Evolutionary conservation across 2,888 invertebrate genomes (phyloP), one percentile per base, ranked within the genome.

Genomic region (Agonopterix subpropinquella): DNA sequence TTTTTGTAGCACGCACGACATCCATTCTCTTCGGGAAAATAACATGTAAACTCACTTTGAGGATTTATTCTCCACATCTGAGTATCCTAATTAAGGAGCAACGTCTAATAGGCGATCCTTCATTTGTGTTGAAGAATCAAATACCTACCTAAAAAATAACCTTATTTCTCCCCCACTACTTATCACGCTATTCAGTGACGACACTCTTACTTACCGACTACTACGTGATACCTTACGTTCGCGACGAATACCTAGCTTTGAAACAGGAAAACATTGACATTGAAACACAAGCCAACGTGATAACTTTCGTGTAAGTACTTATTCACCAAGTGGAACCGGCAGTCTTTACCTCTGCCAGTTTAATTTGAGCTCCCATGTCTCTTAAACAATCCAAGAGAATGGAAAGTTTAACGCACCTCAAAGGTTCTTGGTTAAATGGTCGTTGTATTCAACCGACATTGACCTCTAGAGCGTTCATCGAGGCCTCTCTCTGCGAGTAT

Each of bases 381-480:
- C 62, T 64, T 62, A 58, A 61, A 53, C 53, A 53, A 61, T 56
- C 56, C 49, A 49, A 58, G 63, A 64, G 65, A 66, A 66, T 67
- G 66, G 67, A 59, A 65, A 65, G 58, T 61, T 55, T 55, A 64
- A 61, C 59, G 58, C 62, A 62, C 56, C 51, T 55, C 54, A 52
- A 62, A 62, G 64, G 73, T 50, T 74, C 73, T 65, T 9, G 51
- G 42, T 65, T 56, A 44, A 64, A 39, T 73, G 73, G 76, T 61
- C 65, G 66, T 59, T 66, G 65, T 28, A 28, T 71, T 70, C 65
- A 60, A 59, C 70, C 76, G 82, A 82, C 83, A 84, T 82, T 85
- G 84, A 84, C 83, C 84, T 74, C 80, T 73, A 69, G 67, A 68
- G 64, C 75, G 73, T 73, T 70, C 72, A 71, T 49, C 61, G 72